phyloP scores from a whole-genome alignment of 2,888 invertebrate species.

The Hypselothyrea guttata region DNA sequence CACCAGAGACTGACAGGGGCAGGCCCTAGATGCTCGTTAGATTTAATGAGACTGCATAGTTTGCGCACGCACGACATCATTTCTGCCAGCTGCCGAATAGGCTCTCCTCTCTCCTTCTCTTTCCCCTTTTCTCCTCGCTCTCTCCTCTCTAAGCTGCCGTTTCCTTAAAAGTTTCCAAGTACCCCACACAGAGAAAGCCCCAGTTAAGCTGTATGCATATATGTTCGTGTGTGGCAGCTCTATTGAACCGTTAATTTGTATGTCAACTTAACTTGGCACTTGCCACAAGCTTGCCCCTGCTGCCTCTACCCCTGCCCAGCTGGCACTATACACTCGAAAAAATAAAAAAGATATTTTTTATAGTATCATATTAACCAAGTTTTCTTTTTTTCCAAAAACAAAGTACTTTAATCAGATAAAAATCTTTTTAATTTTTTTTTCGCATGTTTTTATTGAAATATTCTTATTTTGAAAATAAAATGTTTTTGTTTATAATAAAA shows the following conservation, averaged over 20 bases:
- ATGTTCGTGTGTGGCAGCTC: conserved; percentile 35
- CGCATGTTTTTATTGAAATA: no score
- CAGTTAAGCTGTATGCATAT: conserved; percentile 37
- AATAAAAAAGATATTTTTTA: no score
- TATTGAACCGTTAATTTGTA: conserved; percentile 74
- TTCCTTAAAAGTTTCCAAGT: conserved; percentile 45
- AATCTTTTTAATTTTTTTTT: no score
- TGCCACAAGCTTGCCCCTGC: conserved; percentile 34
- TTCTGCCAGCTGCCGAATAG: conserved; percentile 36
- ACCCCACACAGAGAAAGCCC: conserved; percentile 60
- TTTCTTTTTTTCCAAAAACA: no score
- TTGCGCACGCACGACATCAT: conserved; percentile 74
- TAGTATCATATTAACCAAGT: no score
- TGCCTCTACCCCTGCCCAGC: conserved; percentile 10
- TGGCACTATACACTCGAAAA: no score
- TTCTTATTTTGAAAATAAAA: no score
- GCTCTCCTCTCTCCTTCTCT: neutral
- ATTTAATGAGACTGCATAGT: conserved; percentile 74
- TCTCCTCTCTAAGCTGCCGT: no score
- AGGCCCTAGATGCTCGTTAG: conserved; percentile 60
- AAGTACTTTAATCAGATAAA: no score
- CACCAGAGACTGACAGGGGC: conserved; percentile 15
- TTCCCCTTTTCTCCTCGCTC: no score
- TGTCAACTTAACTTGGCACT: conserved; percentile 64
- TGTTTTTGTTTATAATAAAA: no score